Conservation (phyloP, 2,113 vertebrate species). For the Neolamprologus ventralis region DNA sequence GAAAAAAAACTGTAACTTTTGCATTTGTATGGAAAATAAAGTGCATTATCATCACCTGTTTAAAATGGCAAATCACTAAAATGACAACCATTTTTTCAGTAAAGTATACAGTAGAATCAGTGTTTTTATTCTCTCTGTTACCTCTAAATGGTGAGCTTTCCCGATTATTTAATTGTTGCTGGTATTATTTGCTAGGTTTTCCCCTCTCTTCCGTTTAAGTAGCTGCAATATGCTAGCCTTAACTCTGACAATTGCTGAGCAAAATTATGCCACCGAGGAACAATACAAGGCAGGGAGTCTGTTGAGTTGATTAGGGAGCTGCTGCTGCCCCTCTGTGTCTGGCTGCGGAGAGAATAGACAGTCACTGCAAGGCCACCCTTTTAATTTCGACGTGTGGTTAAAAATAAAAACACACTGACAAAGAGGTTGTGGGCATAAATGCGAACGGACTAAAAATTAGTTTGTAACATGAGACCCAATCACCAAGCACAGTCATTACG, state of each 20-base stretch:
- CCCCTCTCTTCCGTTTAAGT: neutral
- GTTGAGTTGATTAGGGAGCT: slow-evolving; percentile 19
- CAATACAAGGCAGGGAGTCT: slow-evolving; percentile 20
- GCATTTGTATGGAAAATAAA: neutral
- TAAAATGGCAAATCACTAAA: neutral
- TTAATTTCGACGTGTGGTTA: neutral
- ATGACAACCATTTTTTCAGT: neutral
- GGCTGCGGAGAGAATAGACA: neutral
- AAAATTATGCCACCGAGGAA: slow-evolving; percentile 23
- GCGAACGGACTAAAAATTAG: neutral
- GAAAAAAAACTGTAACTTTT: neutral
- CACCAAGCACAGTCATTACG: neutral
- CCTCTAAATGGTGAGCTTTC: neutral
- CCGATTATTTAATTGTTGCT: neutral
- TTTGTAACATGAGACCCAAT: neutral
- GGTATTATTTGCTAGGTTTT: neutral
- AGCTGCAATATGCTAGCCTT: neutral
- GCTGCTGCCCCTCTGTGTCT: slow-evolving; percentile 36
- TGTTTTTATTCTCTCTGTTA: neutral
- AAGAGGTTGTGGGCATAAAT: neutral
- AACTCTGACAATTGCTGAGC: slow-evolving; percentile 7
- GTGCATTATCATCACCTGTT: neutral
- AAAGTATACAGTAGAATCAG: neutral
- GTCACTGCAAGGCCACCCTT: neutral
- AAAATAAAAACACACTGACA: neutral